phyloP scores from a whole-genome alignment of 2,888 invertebrate species.

The Pandemis heparana region DNA sequence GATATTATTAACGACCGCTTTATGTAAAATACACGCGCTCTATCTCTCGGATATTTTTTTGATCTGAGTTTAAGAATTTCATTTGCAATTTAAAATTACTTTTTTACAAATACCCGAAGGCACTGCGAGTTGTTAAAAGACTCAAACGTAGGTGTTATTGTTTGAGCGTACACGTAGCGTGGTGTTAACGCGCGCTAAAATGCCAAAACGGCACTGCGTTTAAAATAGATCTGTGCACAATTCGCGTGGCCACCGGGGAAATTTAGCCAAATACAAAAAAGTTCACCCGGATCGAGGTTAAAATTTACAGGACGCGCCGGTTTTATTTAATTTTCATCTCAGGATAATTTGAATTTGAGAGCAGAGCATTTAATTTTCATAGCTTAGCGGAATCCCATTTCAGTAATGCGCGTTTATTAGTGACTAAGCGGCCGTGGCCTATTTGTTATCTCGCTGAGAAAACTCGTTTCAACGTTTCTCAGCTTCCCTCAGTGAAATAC shows the following conservation, averaged over 20 bases:
- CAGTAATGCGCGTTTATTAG: slow-evolving; percentile 68
- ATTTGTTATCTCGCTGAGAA: slow-evolving; percentile 70
- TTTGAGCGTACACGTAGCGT: slow-evolving; percentile 9
- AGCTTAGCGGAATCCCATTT: slow-evolving; percentile 72
- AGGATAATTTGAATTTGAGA: slow-evolving; percentile 69
- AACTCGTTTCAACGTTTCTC: slow-evolving; percentile 48
- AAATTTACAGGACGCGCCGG: slow-evolving; percentile 63
- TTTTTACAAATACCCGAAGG: background rate
- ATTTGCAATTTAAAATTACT: background rate
- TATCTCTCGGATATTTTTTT: background rate
- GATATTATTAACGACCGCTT: slow-evolving; percentile 6
- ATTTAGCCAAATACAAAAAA: slow-evolving; percentile 58
- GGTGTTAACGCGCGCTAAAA: slow-evolving; percentile 28
- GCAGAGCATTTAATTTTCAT: slow-evolving; percentile 72
- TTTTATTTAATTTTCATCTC: slow-evolving; percentile 73
- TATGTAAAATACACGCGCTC: background rate
- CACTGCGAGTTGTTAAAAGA: background rate
- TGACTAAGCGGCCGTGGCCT: slow-evolving; percentile 70
- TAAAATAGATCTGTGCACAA: slow-evolving; percentile 35
- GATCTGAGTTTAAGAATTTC: slow-evolving; percentile 1
- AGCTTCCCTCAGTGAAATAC: slow-evolving; percentile 42
- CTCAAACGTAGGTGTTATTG: slow-evolving; percentile 10
- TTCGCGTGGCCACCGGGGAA: slow-evolving; percentile 52
- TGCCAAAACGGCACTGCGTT: slow-evolving; percentile 27
- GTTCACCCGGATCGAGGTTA: slow-evolving; percentile 62